Evolutionary conservation across 1,140 invertebrate genomes (phyloP).

Genomic region (Drosophila quadrilineata): DNA sequence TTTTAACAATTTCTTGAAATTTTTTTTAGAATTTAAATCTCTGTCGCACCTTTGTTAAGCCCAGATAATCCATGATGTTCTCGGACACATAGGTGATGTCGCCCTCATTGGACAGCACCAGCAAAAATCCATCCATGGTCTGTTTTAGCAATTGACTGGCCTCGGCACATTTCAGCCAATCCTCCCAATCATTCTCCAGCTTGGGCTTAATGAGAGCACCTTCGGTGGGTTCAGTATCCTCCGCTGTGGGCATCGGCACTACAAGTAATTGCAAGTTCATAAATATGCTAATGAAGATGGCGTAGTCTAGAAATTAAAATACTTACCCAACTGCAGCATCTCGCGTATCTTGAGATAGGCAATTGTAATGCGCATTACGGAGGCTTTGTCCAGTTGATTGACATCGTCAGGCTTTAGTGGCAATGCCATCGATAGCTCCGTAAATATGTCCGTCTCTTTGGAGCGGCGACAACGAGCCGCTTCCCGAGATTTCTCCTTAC

Average conservation of each 20-base stretch:
- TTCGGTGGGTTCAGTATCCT: slow-evolving; percentile 28
- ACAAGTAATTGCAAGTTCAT: slow-evolving; percentile 42
- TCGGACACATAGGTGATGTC: slow-evolving; percentile 95
- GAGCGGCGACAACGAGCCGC: slow-evolving; percentile 95
- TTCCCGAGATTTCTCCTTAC: slow-evolving; percentile 98
- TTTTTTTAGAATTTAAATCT: background rate
- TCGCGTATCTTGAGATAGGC: slow-evolving; percentile 93
- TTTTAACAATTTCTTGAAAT: too few species aligned
- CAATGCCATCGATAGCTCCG: slow-evolving; percentile 90
- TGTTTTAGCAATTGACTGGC: slow-evolving; percentile 78
- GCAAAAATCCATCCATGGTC: slow-evolving; percentile 93
- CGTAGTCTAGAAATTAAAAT: background rate
- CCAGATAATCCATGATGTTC: slow-evolving; percentile 93
- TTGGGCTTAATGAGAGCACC: slow-evolving; percentile 52
- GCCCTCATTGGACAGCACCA: slow-evolving; percentile 92
- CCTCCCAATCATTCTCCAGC: slow-evolving; percentile 43
- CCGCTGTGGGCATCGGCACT: slow-evolving; percentile 47
- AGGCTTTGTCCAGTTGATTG: slow-evolving; percentile 95
- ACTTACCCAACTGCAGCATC: slow-evolving; percentile 90
- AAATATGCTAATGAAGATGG: background rate
- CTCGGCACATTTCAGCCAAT: slow-evolving; percentile 60
- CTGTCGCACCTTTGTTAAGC: slow-evolving; percentile 90
- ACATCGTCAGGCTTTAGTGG: slow-evolving; percentile 90
- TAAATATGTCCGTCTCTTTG: slow-evolving; percentile 96
- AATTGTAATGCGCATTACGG: slow-evolving; percentile 96